Evolutionary conservation across 2,113 vertebrate species (phyloP), one percentile per base, ranked within the genome.

Genomic region (Burhinus oedicnemus): DNA sequence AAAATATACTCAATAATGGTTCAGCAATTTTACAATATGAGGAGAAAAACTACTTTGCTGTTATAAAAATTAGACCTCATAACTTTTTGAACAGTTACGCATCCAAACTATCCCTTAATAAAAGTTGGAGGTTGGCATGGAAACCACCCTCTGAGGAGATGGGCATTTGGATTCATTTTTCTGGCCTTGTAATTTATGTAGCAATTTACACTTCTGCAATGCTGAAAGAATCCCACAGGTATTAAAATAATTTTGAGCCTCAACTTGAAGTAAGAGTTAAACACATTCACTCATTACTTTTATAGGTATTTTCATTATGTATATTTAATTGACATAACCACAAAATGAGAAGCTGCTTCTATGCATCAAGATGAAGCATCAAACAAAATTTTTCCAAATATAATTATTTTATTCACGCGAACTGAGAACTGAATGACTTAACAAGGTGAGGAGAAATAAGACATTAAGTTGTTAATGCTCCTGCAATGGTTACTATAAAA

Each of bases 61-160:
- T 87, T 87, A 72, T 36, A 76, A 95, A 94, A 94, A 82, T 65
- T 87, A 93, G n/a, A 83, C 38, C 21, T 75, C 47, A 47, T 89
- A 79, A 52, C 30, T 93, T 89, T 91, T 71, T 72, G 29, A 82
- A 60, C n/a, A 75, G 47, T 71, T 87, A 65, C 47, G 12, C 47
- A 52, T 14, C 42, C 36, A 64, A 82, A 66, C 42, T 84, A 32
- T 64, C n/a, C 60, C 13, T 7, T 55, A 68, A 81, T 75, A 85
- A 82, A 87, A 47, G 38, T 40, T 87, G 27, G 25, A 72, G 4
- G 30, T 65, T 93, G 87, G 34, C 65, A 40, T 89, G 65, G 87
- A 87, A 96, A 93, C 69, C 16, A 55, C 23, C 21, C 20, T 96
- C 20, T 75, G 32, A 82, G 51, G 29, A 75, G 44, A 79, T 52